phyloP scores from a whole-genome alignment of 1,140 invertebrate genomes.

The Andrena cerasifolii region DNA sequence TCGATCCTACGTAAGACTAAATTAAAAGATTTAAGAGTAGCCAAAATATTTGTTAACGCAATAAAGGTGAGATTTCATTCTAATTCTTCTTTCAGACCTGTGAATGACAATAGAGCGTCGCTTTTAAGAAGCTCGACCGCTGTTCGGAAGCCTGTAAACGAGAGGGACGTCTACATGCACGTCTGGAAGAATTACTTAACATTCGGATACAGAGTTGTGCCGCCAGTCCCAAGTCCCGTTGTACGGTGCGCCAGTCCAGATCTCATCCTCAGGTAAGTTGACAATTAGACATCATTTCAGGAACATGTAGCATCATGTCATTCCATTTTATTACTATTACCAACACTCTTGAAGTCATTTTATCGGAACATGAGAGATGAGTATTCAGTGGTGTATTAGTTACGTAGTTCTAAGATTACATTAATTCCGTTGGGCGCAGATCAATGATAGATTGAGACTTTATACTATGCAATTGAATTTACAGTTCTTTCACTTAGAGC shows the following conservation, averaged over 20 bases:
- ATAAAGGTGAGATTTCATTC: neutral
- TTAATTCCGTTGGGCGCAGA: constrained; percentile 10
- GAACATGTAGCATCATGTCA: constrained; percentile 34
- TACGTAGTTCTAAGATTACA: constrained; percentile 31
- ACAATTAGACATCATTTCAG: constrained; percentile 3
- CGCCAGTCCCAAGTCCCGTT: constrained; percentile 90
- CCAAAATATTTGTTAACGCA: neutral
- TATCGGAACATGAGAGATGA: constrained; percentile 3
- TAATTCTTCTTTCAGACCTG: constrained; percentile 86
- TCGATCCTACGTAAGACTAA: constrained; percentile 95
- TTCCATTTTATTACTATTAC: constrained; percentile 41
- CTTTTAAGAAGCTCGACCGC: constrained; percentile 90
- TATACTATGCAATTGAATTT: constrained; percentile 16
- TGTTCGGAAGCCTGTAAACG: constrained; percentile 93
- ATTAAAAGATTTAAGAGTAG: constrained; percentile 21
- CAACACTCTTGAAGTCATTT: constrained; percentile 6
- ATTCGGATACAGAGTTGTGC: constrained; percentile 96
- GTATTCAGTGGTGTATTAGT: constrained; percentile 31
- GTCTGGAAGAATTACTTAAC: constrained; percentile 98
- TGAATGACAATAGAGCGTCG: constrained; percentile 97
- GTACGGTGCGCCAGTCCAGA: constrained; percentile 96
- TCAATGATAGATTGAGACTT: constrained; percentile 2
- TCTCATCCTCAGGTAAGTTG: constrained; percentile 91
- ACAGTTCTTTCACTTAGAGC: constrained; percentile 49
- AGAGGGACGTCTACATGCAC: constrained; percentile 95